Evolutionary conservation across 2,113 vertebrate species (phyloP), one percentile per base, ranked within the genome.

Genomic region (Scomber japonicus): DNA sequence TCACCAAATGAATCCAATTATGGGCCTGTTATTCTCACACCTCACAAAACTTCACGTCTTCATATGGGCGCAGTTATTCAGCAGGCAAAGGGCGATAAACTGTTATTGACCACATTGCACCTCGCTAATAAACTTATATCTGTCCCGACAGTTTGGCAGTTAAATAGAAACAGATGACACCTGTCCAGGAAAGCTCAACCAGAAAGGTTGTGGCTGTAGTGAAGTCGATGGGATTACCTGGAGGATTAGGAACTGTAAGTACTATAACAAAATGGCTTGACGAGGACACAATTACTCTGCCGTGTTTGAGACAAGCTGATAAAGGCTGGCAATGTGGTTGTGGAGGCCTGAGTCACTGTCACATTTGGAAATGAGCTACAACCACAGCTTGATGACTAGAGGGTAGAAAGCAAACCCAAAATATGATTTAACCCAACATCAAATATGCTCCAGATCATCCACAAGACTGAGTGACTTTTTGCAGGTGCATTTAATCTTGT

Each of bases 1-100:
- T 80, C 73, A 87, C 80, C 82, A 92, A 93, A 92, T 93, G 82
- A 94, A 93, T 90, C 90, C 88, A 95, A 93, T 94, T 93, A 93
- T 50, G 40, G 48, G 59, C 45, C 77, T 88, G 89, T 90, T 91
- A 90, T 84, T 91, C 90, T 87, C 75, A 78, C 80, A 77, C 82
- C 84, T 88, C 78, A 71, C 71, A 54, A 78, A 81, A 77, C 82
- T 80, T 63, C 66, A 46, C 40, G 21, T 78, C 81, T 88, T 80
- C 80, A 73, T 70, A 53, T 44, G 75, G 74, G 72, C 70, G 56
- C 62, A 71, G 53, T 87, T 75, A 80, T 80, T 81, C 68, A 73
- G 30, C 53, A 1, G 11, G 57, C 15, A 4, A 45, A 53, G 71
- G 48, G 71, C 48, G 54, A 91, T 88, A 81, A 53, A 81, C 83